Evolutionary conservation across 2,113 vertebrate genomes (phyloP).

Genomic region (Sula dactylatra): DNA sequence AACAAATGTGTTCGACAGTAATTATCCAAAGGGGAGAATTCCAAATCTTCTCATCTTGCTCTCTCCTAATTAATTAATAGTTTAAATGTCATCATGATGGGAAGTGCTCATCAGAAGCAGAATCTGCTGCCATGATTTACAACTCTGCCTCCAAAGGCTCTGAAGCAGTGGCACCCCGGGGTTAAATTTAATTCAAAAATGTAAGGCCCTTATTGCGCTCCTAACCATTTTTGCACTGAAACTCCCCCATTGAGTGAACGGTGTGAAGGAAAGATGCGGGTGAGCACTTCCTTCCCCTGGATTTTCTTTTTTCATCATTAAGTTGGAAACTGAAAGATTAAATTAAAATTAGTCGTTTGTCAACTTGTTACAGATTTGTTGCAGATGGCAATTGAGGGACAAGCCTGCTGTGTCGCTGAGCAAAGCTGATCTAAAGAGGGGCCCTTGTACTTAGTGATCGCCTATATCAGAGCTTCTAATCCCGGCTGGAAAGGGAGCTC

Average conservation of each 20-base stretch:
- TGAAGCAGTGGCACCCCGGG: conserved; percentile 75
- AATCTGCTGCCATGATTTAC: conserved; percentile 78
- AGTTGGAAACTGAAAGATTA: conserved; percentile 67
- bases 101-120: conserved; percentile 79
- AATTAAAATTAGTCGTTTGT: conserved; percentile 78
- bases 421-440: background rate
- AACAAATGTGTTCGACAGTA: conserved; percentile 70
- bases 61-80: conserved; percentile 85
- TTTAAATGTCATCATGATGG: conserved; percentile 86
- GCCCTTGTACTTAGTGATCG: background rate
- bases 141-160: conserved; percentile 64
- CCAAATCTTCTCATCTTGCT: conserved; percentile 77
- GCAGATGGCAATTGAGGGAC: conserved; percentile 66
- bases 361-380: conserved; percentile 71
- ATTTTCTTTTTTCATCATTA: conserved; percentile 8
- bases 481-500: conserved; percentile 3
- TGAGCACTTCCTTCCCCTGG: conserved; percentile 18
- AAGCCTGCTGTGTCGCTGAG: conserved; percentile 47
- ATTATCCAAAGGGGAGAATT: conserved; percentile 73
- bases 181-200: conserved; percentile 81
- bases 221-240: conserved; percentile 62
- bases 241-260: conserved; percentile 62
- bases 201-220: conserved; percentile 67
- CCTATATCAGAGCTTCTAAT: background rate
- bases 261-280: conserved; percentile 62